Base-by-base conservation (phyloP, 2,797 vertebrate genomes). In the Crocidura indochinensis region DNA sequence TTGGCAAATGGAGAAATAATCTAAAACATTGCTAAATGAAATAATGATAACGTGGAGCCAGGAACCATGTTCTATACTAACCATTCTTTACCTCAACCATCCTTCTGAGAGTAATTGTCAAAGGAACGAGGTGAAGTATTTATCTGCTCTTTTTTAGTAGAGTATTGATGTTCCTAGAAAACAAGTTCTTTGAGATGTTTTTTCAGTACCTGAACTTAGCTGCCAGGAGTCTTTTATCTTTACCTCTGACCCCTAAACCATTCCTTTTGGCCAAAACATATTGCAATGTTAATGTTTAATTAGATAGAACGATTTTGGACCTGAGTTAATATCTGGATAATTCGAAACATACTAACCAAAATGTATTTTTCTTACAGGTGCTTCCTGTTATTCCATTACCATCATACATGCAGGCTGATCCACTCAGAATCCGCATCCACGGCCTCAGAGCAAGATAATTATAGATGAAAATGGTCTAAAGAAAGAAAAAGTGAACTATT, bases 11-110 rank as follows among this genome's bases (percentile, higher is more conserved):
- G 47, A 6, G 60, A 94, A 51, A 85, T 88, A 91, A 87, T 89
- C 64, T 95, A 89, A 95, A 94, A 92, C 60, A 80, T 72, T 65
- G 78, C 49, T 84, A 86, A 80, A 89, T n/a, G 38, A 80, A 38
- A 22, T 81, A 89, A 89, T 53, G n/a, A 60, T 47, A 76, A 84
- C 60, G 9, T 19, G 81, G 51, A 89, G 20, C 85, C 85, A 92
- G 79, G 62, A 77, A 87, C 24, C 47, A 87, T 78, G 93, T 87
- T 89, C 67, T 88, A 92, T 86, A 64, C 84, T 87, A 88, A 73
- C 78, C 51, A 49, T 91, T 84, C 20, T 24, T 20, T 47, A 90
- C 71, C 64, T 60, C 56, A 20, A 20, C 56, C 84, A 80, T 65
- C 38, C 68, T 93, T 85, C 75, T 79, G 53, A 77, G 46, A 22